Evolutionary conservation across 2,888 invertebrate species (phyloP).

Genomic region (Acholoe squamosa): DNA sequence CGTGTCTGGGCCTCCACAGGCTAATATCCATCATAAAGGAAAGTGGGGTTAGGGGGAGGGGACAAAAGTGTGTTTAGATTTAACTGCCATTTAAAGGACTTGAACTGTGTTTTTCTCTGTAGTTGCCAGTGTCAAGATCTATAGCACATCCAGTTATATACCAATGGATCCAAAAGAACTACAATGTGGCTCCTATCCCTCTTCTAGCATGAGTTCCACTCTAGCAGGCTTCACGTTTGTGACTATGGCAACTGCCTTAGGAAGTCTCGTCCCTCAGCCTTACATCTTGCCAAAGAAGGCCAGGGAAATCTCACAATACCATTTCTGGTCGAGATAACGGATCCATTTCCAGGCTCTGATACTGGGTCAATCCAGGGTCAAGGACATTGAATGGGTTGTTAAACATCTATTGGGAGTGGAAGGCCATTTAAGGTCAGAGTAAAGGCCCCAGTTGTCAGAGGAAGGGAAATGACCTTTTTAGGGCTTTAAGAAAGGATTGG

Average conservation of each 20-base stretch:
- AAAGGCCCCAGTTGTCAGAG: neutral
- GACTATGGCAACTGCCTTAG: neutral
- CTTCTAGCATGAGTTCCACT: constrained; percentile 2
- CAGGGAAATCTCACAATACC: neutral
- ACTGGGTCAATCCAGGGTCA: neutral
- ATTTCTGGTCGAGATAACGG: neutral
- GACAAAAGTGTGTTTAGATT: too few species aligned
- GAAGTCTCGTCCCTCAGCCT: neutral
- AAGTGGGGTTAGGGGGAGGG: too few species aligned
- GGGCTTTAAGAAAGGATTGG: neutral
- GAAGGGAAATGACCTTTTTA: neutral
- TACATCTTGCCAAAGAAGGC: neutral
- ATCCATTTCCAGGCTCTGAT: neutral
- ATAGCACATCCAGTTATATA: too few species aligned
- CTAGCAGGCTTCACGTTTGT: neutral
- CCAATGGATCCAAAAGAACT: too few species aligned
- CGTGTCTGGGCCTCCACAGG: too few species aligned
- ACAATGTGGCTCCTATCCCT: neutral
- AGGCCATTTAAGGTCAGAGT: neutral
- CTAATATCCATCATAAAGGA: too few species aligned
- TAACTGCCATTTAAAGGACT: too few species aligned
- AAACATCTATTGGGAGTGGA: neutral
- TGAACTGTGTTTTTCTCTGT: too few species aligned
- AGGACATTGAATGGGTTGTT: neutral
- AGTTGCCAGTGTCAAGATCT: too few species aligned